Base-by-base conservation (phyloP, 2,113 vertebrate genomes). In the Xyrauchen texanus region DNA sequence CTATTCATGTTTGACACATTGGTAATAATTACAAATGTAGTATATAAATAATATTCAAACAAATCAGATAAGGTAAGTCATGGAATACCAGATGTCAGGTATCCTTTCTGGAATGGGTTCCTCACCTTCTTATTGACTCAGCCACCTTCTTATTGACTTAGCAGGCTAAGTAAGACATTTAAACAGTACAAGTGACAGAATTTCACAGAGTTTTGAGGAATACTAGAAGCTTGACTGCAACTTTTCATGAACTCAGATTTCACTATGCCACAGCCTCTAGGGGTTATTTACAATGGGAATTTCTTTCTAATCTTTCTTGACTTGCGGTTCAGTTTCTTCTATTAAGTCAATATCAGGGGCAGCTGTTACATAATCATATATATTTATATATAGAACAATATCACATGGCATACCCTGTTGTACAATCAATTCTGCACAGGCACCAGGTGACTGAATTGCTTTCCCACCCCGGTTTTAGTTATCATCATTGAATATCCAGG, bases 1-100 rank as follows among this genome's bases (percentile, higher is more conserved):
- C 84, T 84, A 34, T 34, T 34, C 21, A 34, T 87, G 88, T 87
- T 91, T 91, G 86, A 90, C 91, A 91, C 87, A 84, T 81, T 92
- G 88, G 87, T 34, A 34, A 34, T 85, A 83, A 80, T 83, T 74
- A 67, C 74, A 76, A 61, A 70, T 34, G 21, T 80, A 42, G 81
- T 71, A 83, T 68, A 87, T 83, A 78, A 84, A 85, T 72, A 84
- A 79, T 85, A 82, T 60, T 55, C 68, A 61, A 21, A 34, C 21
- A 34, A 34, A 34, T 34, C 21, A 34, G 21, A 75, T 49, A 84
- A 72, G 83, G 75, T 81, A 82, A 80, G 80, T 81, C 62, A 46
- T 53, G 66, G 72, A 86, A 49, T 80, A 78, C 47, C 78, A 68
- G 82, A 57, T 58, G 57, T 68, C 58, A 68, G 8, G 46, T 73